Conservation (phyloP, 2,888 invertebrate species). For the Punctoribates punctum region DNA sequence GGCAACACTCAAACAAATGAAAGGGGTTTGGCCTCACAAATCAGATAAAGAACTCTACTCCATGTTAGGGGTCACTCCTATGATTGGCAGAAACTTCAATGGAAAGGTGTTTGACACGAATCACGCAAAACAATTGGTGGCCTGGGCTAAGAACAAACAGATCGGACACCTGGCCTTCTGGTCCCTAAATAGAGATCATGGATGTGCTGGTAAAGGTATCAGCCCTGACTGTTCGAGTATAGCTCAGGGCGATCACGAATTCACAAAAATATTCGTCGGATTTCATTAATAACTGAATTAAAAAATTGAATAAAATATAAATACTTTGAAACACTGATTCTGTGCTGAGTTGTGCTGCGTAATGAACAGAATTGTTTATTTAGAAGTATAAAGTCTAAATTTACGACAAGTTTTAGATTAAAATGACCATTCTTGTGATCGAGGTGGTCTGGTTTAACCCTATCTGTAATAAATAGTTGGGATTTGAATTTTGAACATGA, state of each 20-base stretch:
- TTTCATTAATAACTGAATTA: too few relatives aligned
- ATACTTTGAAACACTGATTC: too few relatives aligned
- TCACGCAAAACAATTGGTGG: slow-evolving; percentile 40
- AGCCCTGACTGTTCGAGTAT: slow-evolving; percentile 41
- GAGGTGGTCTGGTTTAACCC: too few relatives aligned
- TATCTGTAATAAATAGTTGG: too few relatives aligned
- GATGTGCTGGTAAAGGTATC: slow-evolving; percentile 39
- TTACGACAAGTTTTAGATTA: too few relatives aligned
- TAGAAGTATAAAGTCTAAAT: too few relatives aligned
- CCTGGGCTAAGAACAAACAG: not conserved
- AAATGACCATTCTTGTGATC: too few relatives aligned
- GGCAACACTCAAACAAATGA: slow-evolving; percentile 34
- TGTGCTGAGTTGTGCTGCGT: too few relatives aligned
- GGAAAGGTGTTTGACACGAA: slow-evolving; percentile 40
- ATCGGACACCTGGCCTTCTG: slow-evolving; percentile 41
- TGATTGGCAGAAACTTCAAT: slow-evolving; percentile 43
- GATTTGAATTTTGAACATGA: too few relatives aligned
- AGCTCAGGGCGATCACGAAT: slow-evolving; percentile 36
- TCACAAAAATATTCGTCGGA: slow-evolving; percentile 41
- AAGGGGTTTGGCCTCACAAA: slow-evolving; percentile 39
- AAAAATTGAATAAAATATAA: too few relatives aligned
- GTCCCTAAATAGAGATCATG: slow-evolving; percentile 41
- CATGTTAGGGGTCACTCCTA: slow-evolving; percentile 43
- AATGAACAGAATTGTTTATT: too few relatives aligned
- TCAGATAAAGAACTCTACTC: slow-evolving; percentile 24